Evolutionary conservation across 1,140 invertebrate genomes (phyloP).

Genomic region (Cecropterus lyciades): DNA sequence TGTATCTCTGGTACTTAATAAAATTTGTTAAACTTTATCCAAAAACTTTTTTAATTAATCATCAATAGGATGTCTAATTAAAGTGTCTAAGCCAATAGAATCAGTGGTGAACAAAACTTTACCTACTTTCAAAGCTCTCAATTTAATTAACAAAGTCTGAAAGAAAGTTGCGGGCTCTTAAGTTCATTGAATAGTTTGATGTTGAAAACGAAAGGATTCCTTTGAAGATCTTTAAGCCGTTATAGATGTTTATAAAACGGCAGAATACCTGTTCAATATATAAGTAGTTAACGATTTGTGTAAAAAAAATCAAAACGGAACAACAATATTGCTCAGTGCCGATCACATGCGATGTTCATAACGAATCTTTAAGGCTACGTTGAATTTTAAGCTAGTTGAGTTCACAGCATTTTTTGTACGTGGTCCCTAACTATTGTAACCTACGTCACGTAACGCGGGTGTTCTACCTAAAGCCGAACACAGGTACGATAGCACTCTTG

Average conservation of each 20-base stretch:
- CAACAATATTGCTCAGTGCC: no score
- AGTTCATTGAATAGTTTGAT: constrained; percentile 22
- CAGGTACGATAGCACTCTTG: no score
- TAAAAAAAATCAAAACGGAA: no score
- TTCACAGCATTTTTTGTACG: no score
- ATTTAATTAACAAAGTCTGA: constrained; percentile 36
- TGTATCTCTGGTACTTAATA: no score
- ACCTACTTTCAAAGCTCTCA: constrained; percentile 32
- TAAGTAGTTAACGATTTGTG: no score
- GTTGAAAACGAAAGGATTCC: constrained; percentile 4
- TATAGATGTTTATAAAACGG: background rate
- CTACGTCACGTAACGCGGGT: no score
- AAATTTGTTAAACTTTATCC: constrained; percentile 7
- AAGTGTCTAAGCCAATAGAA: constrained; percentile 23
- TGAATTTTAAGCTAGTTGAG: no score
- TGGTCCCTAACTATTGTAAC: no score
- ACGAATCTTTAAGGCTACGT: no score
- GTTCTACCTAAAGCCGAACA: no score
- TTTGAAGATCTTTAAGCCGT: background rate
- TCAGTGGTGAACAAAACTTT: constrained; percentile 28
- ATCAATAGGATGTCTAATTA: constrained; percentile 34
- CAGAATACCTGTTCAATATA: background rate
- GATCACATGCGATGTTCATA: no score
- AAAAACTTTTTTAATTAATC: constrained; percentile 27
- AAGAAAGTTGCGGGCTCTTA: constrained; percentile 24